Evolutionary conservation across 2,888 invertebrate genomes (phyloP).

Genomic region (Ormyrus nitidulus): DNA sequence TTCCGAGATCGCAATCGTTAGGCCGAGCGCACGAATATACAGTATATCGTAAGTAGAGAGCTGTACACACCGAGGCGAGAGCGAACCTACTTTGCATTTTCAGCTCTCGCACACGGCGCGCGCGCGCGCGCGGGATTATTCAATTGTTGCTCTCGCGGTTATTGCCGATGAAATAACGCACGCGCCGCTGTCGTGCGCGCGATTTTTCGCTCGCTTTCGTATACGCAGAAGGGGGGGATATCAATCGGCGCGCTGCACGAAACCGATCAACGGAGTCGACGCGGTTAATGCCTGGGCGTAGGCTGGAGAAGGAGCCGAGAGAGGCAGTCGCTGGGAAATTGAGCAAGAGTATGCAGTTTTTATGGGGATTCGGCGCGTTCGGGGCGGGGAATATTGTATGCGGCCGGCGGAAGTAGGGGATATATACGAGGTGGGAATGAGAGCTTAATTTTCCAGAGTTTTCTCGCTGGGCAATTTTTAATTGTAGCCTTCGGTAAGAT

Average conservation of each 20-base stretch:
- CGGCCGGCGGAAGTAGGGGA: too few relatives aligned
- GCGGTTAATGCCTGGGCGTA: neutral
- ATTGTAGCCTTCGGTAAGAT: too few relatives aligned
- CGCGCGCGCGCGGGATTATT: constrained; percentile 20
- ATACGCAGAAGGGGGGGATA: too few relatives aligned
- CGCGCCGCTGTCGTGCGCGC: neutral
- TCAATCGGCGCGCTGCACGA: neutral
- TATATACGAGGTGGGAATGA: too few relatives aligned
- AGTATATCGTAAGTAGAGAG: neutral
- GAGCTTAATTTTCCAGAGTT: too few relatives aligned
- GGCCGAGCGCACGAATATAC: neutral
- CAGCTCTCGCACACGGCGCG: neutral
- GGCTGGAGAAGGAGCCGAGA: too few relatives aligned
- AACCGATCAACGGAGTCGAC: constrained; percentile 12
- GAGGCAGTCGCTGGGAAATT: too few relatives aligned
- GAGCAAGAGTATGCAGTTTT: too few relatives aligned
- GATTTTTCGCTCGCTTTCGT: neutral
- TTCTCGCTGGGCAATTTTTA: too few relatives aligned
- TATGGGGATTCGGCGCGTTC: too few relatives aligned
- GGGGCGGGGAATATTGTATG: too few relatives aligned
- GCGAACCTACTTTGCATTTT: constrained; percentile 44
- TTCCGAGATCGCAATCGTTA: constrained; percentile 48
- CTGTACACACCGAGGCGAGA: too few relatives aligned
- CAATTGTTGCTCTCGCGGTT: constrained; percentile 42
- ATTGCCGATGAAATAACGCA: constrained; percentile 36